A percentile compares a stretch with the other conserved stretches of the same genome.
phyloP scores from a whole-genome alignment of 2,888 invertebrate genomes.

The Dichetophora obliterata region DNA sequence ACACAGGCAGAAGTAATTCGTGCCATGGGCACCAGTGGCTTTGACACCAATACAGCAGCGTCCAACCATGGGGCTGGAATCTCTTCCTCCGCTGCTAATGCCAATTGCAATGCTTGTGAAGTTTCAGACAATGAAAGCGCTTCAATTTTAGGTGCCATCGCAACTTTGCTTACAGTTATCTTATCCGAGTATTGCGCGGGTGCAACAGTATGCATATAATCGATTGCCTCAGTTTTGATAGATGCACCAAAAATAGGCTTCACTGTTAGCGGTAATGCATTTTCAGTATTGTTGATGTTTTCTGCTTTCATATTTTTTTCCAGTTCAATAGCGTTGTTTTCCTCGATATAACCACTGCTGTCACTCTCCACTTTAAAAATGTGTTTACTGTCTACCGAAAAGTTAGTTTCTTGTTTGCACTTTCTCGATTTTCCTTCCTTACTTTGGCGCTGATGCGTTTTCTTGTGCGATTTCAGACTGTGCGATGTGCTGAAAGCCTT shows the following conservation, averaged over 20 bases:
- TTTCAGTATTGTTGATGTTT: background rate
- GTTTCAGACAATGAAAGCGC: conserved; percentile 61
- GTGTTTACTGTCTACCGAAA: conserved; percentile 32
- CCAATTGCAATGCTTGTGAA: conserved; percentile 78
- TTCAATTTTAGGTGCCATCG: conserved; percentile 52
- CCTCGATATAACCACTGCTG: conserved; percentile 43
- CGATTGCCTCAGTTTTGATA: conserved; percentile 34
- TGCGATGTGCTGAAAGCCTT: conserved; percentile 88
- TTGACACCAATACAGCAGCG: conserved; percentile 78
- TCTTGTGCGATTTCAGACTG: conserved; percentile 83
- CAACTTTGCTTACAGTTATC: conserved; percentile 23
- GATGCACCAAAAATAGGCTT: background rate
- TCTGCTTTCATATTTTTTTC: conserved; percentile 37
- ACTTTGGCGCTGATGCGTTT: conserved; percentile 76
- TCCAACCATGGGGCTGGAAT: conserved; percentile 83
- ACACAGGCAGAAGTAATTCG: conserved; percentile 72
- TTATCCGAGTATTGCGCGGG: conserved; percentile 39
- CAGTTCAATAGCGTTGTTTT: conserved; percentile 12
- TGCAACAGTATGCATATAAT: conserved; percentile 13
- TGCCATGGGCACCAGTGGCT: conserved; percentile 73
- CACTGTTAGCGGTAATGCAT: background rate
- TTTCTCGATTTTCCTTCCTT: conserved; percentile 48
- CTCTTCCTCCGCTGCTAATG: conserved; percentile 82
- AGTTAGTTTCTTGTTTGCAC: conserved; percentile 38
- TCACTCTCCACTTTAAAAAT: conserved; percentile 43